These are phyloP conservation scores for Gryllus bimaculatus DNA, from an alignment of 1,140 invertebrate genomes.

Conservation along the genomic window DNA sequence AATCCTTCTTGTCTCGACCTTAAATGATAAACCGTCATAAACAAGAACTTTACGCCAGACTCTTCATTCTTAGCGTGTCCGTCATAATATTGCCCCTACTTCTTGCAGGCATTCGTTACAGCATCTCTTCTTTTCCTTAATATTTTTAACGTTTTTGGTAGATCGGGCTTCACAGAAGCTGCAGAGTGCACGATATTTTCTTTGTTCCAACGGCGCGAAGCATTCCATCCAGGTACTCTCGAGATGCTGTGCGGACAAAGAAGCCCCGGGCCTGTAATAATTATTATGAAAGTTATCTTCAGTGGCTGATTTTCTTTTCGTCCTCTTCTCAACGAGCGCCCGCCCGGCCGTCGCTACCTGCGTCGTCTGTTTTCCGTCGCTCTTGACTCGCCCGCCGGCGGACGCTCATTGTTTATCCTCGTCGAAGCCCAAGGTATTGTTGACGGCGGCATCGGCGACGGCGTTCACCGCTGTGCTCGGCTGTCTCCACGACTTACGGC, in stretches of 20 bases:
- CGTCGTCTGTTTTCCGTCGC: neutral
- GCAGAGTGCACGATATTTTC: neutral
- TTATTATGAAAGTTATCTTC: slow-evolving; percentile 6
- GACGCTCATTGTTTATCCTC: too few species aligned
- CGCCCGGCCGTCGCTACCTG: neutral
- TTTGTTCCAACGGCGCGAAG: neutral
- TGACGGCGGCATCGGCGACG: neutral
- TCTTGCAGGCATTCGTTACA: neutral
- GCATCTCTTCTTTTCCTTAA: neutral
- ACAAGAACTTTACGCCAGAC: neutral
- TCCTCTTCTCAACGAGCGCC: neutral
- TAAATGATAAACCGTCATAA: neutral
- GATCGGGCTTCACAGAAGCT: neutral
- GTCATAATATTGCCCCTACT: neutral
- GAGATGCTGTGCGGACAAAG: neutral
- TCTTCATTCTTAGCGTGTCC: neutral
- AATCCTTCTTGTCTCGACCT: neutral
- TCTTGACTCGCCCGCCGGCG: neutral
- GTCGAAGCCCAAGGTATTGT: neutral
- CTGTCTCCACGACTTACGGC: neutral
- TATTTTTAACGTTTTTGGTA: neutral
- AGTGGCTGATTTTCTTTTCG: slow-evolving; percentile 1
- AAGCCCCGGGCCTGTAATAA: neutral
- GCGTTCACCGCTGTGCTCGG: too few species aligned
- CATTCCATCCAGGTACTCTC: neutral